Evolutionary conservation across 1,140 invertebrate genomes (phyloP).

Genomic region (Brevipalpus yothersi): DNA sequence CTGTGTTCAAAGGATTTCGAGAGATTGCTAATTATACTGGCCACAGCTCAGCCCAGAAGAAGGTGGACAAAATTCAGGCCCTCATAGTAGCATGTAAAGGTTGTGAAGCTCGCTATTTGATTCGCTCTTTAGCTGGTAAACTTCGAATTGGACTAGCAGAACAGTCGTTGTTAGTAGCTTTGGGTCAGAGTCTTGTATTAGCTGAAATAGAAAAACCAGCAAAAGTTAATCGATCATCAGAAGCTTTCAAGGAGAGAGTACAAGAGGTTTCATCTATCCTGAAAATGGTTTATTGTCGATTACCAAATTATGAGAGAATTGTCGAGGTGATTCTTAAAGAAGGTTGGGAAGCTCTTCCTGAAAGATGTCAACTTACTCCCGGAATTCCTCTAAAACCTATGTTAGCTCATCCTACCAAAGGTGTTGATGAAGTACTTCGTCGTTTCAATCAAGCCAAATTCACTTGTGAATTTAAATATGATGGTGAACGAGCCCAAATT

Average conservation of each 20-base stretch:
- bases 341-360: conserved; percentile 48
- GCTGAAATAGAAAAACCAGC: conserved; percentile 14
- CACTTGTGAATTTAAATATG: conserved; percentile 98
- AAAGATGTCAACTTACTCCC: conserved; percentile 63
- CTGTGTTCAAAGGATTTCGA: conserved; percentile 60
- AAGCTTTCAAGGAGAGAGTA: conserved; percentile 50
- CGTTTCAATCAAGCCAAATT: conserved; percentile 77
- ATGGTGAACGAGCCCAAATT: conserved; percentile 92
- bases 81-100: conserved; percentile 75
- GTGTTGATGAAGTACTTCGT: conserved; percentile 54
- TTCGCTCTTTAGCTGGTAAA: conserved; percentile 76
- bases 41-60: conserved; percentile 49
- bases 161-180: conserved; percentile 64
- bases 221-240: conserved; percentile 19
- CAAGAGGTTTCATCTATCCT: conserved; percentile 49
- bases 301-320: conserved; percentile 78
- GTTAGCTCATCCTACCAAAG: conserved; percentile 92
- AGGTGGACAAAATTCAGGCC: conserved; percentile 70
- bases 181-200: conserved; percentile 53
- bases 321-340: conserved; percentile 51
- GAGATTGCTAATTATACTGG: conserved; percentile 75
- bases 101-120: conserved; percentile 72
- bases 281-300: conserved; percentile 86
- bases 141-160: conserved; percentile 87
- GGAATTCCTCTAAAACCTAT: conserved; percentile 92